Evolutionary conservation across 2,113 vertebrate genomes (phyloP), one percentile per base, ranked within the genome.

Genomic region (Gadus macrocephalus): DNA sequence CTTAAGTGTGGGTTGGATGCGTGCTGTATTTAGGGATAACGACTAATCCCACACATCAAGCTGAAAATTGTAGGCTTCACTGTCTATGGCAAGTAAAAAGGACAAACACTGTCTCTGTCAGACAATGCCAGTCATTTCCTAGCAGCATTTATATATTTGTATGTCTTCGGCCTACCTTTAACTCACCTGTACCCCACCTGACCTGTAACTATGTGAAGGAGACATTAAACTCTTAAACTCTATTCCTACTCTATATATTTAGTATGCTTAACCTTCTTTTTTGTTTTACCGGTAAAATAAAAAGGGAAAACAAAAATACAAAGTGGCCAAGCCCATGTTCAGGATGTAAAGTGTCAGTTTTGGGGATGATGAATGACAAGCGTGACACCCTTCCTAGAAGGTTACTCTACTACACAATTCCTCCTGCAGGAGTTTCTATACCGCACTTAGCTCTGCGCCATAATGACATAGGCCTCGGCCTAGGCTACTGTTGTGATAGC

Each of bases 1-100:
- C 75, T 77, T 85, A 88, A 88, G 81, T 85, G 72, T 79, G 72
- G 87, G 79, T 85, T 49, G 84, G 84, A 15, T 58, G 66, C 79
- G 75, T 85, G 82, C 89, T 89, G 83, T 88, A 88, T 85, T 91
- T 91, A 90, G 76, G 80, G 84, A 90, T 90, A 88, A 89, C 86
- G 74, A 88, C 80, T 81, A 86, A 90, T 88, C 79, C 15, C 19
- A 80, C 66, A 88, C 83, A 85, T 81, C 69, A 77, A 84, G 74
- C 67, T 60, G 73, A 71, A 86, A 88, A 88, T 88, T 49, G 79
- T n/a, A 82, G 81, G 81, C 81, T 80, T 75, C 62, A 59, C 74
- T 28, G 76, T 85, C 83, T 90, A 67, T 62, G 66, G 78, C 9
- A 14, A 49, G 42, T 49, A 9, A 49, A 49, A 49, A 49, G 6